phyloP scores from a whole-genome alignment of 1,140 invertebrate genomes.

The Berghia stephanieae region DNA sequence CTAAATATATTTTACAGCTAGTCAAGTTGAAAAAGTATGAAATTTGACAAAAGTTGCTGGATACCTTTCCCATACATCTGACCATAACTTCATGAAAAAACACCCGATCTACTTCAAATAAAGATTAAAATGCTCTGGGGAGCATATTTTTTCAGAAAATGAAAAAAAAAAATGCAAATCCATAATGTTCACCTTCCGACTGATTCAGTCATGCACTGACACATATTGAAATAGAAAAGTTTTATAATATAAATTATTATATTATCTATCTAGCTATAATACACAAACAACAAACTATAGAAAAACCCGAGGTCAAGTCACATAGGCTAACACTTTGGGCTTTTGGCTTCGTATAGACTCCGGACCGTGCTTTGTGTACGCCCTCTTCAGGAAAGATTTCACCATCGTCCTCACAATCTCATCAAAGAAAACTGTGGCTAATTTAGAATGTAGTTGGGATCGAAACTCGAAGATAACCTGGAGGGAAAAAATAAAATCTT shows the following conservation, averaged over 20 bases:
- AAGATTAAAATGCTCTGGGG: too few relatives aligned
- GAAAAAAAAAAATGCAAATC: too few relatives aligned
- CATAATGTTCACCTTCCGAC: neutral
- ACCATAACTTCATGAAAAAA: too few relatives aligned
- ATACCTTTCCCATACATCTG: too few relatives aligned
- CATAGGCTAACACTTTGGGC: conserved; percentile 43
- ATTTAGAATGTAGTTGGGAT: conserved; percentile 83
- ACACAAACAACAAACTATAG: too few relatives aligned
- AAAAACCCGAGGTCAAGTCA: conserved; percentile 41
- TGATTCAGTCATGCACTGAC: neutral
- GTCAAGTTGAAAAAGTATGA: too few relatives aligned
- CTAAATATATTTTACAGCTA: too few relatives aligned
- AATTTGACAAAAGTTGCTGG: too few relatives aligned
- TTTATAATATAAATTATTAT: too few relatives aligned
- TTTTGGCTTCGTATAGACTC: conserved; percentile 55
- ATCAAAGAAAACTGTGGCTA: conserved; percentile 95
- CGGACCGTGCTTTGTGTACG: conserved; percentile 78
- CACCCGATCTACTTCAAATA: too few relatives aligned
- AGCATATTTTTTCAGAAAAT: too few relatives aligned
- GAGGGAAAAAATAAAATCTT: conserved; percentile 36
- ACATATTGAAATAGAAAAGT: neutral
- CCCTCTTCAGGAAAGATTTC: conserved; percentile 88
- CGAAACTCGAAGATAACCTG: conserved; percentile 88
- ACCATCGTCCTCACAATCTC: conserved; percentile 96
- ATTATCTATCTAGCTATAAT: too few relatives aligned